Conservation (phyloP, 2,797 vertebrate genomes). For the Mastacembelus armatus region DNA sequence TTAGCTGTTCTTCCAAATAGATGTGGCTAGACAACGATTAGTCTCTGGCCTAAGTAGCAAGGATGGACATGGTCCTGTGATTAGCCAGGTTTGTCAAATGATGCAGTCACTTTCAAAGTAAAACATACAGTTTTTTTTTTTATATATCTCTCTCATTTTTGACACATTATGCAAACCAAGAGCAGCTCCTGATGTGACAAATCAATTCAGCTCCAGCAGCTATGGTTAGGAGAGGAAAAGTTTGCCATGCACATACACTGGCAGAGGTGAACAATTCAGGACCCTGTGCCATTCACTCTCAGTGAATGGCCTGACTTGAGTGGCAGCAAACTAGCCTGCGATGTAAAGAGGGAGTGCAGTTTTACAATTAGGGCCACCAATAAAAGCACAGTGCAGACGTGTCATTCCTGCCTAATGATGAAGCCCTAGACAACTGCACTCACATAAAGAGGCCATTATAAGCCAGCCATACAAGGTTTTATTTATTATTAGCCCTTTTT, state of each 20-base stretch:
- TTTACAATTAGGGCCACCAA: slow-evolving; percentile 71
- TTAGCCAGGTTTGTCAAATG: neutral
- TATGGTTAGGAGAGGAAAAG: slow-evolving; percentile 1
- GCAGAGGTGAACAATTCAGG: slow-evolving; percentile 47
- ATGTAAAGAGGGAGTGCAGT: slow-evolving; percentile 72
- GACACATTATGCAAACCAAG: slow-evolving; percentile 3
- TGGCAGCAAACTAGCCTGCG: slow-evolving; percentile 65
- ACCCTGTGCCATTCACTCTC: slow-evolving; percentile 62
- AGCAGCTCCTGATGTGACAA: slow-evolving; percentile 15
- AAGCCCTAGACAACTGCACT: slow-evolving; percentile 59
- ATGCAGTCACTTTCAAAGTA: neutral
- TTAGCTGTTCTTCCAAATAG: slow-evolving; percentile 55
- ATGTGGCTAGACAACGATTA: slow-evolving; percentile 38
- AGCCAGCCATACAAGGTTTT: slow-evolving; percentile 51
- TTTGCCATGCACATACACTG: slow-evolving; percentile 21
- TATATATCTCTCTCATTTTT: neutral
- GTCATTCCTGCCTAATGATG: slow-evolving; percentile 79
- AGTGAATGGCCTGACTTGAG: slow-evolving; percentile 72
- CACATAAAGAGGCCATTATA: slow-evolving; percentile 71
- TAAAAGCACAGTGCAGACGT: slow-evolving; percentile 58
- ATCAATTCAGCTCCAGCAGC: slow-evolving; percentile 34
- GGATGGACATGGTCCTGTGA: slow-evolving; percentile 2
- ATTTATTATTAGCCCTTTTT: slow-evolving; percentile 64
- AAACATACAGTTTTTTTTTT: slow-evolving; percentile 5
- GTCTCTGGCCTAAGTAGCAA: slow-evolving; percentile 21